Conservation (phyloP, 2,113 vertebrate species). For the Chloroceryle aenea region DNA sequence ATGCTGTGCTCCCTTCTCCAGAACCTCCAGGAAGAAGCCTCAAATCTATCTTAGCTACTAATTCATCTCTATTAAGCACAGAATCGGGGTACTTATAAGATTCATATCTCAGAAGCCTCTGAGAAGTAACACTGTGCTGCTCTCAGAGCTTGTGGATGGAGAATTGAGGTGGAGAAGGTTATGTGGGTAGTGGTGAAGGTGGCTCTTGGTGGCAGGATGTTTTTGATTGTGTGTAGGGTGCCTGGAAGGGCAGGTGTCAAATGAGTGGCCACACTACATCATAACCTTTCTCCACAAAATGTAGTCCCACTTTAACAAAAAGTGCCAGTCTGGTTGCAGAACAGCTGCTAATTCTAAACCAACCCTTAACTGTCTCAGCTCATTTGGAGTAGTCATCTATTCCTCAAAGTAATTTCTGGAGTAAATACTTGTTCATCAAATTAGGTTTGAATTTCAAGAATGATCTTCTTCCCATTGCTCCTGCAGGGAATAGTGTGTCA, state of each 20-base stretch:
- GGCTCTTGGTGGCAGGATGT: neutral
- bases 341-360: neutral
- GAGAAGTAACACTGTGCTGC: accelerated
- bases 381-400: neutral
- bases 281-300: neutral
- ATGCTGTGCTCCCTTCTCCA: neutral
- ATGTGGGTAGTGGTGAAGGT: neutral
- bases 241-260: neutral
- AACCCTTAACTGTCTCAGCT: neutral
- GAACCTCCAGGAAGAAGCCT: neutral
- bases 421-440: neutral
- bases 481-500: neutral
- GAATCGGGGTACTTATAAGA: neutral
- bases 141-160: neutral
- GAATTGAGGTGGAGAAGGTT: neutral
- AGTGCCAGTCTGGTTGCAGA: neutral
- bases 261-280: neutral
- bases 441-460: neutral
- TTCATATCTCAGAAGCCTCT: neutral
- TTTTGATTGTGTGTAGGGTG: too few relatives aligned
- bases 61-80: neutral
- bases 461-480: neutral
- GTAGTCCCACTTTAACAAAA: neutral
- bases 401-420: slow-evolving; percentile 1
- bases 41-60: neutral